Base-by-base conservation (phyloP, 1,140 invertebrate genomes). In the Maconellicoccus hirsutus region DNA sequence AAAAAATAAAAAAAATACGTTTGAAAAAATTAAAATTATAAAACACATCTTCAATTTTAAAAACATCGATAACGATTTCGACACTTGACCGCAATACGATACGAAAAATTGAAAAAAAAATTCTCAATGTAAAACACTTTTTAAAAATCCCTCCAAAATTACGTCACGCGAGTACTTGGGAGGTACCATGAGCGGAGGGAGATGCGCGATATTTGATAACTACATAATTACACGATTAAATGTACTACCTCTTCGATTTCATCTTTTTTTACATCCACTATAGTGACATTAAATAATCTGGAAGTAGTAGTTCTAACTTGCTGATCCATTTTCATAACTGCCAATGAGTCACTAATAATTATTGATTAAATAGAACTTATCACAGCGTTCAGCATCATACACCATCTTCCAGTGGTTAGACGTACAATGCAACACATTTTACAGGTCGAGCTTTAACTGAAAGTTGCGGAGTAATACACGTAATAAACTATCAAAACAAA, bases 241-340 rank as follows among this genome's bases (percentile, higher is more conserved):
- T 52, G n/a, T 52, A 52, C 42, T 89, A 91, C 89, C 88, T 90
- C 89, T 79, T 90, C 89, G 77, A 89, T 82, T 78, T 90, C 89
- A 83, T 91, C 89, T 84, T 89, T 89, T 81, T 86, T 87, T 71
- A 29, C 73, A 83, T 90, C 88, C 79, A 91, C 85, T 77, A 85
- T 83, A 77, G 84, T 86, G 75, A 84, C 82, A 76, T 79, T 78
- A 77, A 86, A 82, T 74, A 87, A 72, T 79, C 83, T 83, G 75
- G 83, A 84, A 77, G 80, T 78, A 79, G 80, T 25, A 23, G 61
- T 66, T 66, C 25, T 66, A 66, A 66, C 25, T 66, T 66, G 61
- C 25, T 66, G 61, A 3, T 66, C 61, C 61, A 66, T 66, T 66
- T 66, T 66, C 61, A 66, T 66, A 66, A 66, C 61, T 22, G 61